Evolutionary conservation across 2,113 vertebrate species (phyloP), one percentile per base, ranked within the genome.

Genomic region (Hipposideros armiger): DNA sequence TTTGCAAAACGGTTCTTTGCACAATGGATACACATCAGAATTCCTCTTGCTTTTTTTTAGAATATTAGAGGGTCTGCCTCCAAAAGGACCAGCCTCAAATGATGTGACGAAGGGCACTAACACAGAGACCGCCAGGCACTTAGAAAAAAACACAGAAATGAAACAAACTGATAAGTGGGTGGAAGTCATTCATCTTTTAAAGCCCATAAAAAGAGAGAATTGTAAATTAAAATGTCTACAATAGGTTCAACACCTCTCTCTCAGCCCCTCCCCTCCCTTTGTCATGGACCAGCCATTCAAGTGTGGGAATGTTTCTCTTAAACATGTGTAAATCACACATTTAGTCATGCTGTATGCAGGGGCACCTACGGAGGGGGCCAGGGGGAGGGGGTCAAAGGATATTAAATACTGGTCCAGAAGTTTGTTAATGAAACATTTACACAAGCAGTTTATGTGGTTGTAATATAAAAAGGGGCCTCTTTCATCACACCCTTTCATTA

Each of bases 381-480:
- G 66, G 90, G 28, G 74, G 52, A 66, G 86, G 88, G 62, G 95
- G 96, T 83, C 4, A 6, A 95, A 97, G 95, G 97, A 93, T 95
- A 95, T 14, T 95, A 95, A 98, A 97, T 89, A 88, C 95, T 90
- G 97, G 96, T 97, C 98, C 97, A 95, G 97, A 96, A 96, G 95
- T 97, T 98, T 98, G 98, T 98, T 98, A 98, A 98, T 98, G 98
- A 98, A 98, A 98, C 98, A 98, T 99, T 99, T 98, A 98, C 98
- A 98, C 98, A 98, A 98, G 98, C 96, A 97, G 97, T 98, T 98
- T 98, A 98, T 98, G 95, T 97, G 97, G 95, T 96, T 98, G 96
- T 91, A 98, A 98, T 98, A 98, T 98, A 98, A 98, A 98, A 98
- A 97, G 95, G 78, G 92, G 28, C 26, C 95, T 97, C 97, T 98